phyloP scores from a whole-genome alignment of 2,888 invertebrate species.

The Choreutis nemorana region DNA sequence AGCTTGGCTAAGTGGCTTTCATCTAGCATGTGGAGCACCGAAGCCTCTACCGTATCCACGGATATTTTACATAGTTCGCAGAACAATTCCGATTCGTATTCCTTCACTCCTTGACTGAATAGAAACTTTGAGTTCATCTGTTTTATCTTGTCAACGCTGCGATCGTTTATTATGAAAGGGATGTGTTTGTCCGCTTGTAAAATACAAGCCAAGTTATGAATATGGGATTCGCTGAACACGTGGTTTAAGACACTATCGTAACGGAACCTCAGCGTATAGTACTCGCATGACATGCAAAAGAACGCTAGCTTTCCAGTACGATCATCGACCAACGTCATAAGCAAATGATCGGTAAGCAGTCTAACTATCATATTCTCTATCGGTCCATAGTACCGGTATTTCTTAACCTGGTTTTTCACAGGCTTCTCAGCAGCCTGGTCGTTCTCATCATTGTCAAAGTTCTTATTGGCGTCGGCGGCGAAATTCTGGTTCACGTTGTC shows the following conservation, averaged over 20 bases:
- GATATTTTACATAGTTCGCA: slow-evolving; percentile 37
- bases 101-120: slow-evolving; percentile 28
- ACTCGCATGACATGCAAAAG: slow-evolving; percentile 56
- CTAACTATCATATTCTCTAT: slow-evolving; percentile 46
- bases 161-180: slow-evolving; percentile 31
- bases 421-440: slow-evolving; percentile 41
- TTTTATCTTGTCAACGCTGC: slow-evolving; percentile 37
- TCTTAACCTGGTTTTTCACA: slow-evolving; percentile 39
- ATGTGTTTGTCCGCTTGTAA: slow-evolving; percentile 45
- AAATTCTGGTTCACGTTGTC: slow-evolving; percentile 59
- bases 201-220: slow-evolving; percentile 46
- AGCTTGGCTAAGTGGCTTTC: slow-evolving; percentile 47
- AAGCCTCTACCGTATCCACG: slow-evolving; percentile 32
- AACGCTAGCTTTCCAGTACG: slow-evolving; percentile 55
- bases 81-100: slow-evolving; percentile 21
- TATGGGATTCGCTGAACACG: slow-evolving; percentile 51
- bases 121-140: slow-evolving; percentile 47
- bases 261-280: slow-evolving; percentile 51
- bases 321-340: slow-evolving; percentile 47
- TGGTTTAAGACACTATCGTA: slow-evolving; percentile 55
- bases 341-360: slow-evolving; percentile 40
- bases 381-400: slow-evolving; percentile 53
- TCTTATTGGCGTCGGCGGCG: slow-evolving; percentile 45
- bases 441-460: slow-evolving; percentile 46
- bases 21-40: slow-evolving; percentile 43